Percentiles rank a stretch among this genome's conserved stretches.
phyloP scores from a whole-genome alignment of 2,888 invertebrate genomes.

The Trilocha varians region DNA sequence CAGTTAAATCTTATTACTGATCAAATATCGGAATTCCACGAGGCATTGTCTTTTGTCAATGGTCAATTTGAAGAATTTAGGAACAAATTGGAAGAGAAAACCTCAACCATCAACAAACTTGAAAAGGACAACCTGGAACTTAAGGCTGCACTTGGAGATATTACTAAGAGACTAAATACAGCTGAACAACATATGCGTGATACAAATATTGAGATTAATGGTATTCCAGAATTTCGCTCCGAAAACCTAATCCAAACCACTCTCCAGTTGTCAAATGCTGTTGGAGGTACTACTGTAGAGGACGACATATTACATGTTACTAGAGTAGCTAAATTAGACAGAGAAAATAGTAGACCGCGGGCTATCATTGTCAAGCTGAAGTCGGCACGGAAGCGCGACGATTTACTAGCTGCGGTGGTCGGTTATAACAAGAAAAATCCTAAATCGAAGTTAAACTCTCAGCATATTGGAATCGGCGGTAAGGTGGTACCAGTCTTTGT shows the following conservation, averaged over 20 bases:
- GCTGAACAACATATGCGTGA: neutral
- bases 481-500: constrained; percentile 5
- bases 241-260: neutral
- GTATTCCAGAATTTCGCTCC: neutral
- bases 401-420: neutral
- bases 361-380: constrained; percentile 1
- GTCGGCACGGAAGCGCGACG: neutral
- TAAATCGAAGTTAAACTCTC: constrained; percentile 4
- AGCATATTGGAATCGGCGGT: constrained; percentile 3
- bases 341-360: neutral
- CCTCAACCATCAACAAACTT: too few species aligned
- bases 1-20: too few species aligned
- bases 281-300: neutral
- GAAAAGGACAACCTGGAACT: too few species aligned
- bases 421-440: neutral
- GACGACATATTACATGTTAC: neutral
- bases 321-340: neutral
- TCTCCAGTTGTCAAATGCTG: neutral
- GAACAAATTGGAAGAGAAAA: too few species aligned
- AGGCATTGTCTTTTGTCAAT: too few species aligned
- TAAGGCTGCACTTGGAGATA: too few species aligned
- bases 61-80: too few species aligned
- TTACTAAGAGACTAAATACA: too few species aligned
- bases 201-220: neutral
- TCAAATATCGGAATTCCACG: too few species aligned